These are phyloP conservation scores for Leptoteleia sp. DNA, from an alignment of 1,140 invertebrate species.

Conservation along the genomic window DNA sequence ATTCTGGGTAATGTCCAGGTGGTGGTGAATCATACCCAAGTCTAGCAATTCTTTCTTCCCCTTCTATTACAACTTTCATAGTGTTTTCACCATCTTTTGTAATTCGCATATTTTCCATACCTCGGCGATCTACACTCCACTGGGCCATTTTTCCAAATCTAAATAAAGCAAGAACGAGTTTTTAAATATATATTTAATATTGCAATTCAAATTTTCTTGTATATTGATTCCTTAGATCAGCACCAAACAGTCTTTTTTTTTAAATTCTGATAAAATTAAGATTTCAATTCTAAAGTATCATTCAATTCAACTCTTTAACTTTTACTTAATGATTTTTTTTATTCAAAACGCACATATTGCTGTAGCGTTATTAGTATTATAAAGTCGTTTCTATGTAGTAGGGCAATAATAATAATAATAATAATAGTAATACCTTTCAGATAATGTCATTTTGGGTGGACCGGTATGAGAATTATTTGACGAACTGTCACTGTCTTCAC, in stretches of 20 bases:
- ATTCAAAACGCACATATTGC: no score
- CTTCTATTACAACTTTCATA: conserved; percentile 88
- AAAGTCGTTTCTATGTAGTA: no score
- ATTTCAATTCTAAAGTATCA: no score
- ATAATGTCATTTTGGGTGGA: conserved; percentile 82
- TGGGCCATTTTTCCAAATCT: conserved; percentile 95
- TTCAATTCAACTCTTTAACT: no score
- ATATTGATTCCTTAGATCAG: no score
- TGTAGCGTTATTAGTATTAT: no score
- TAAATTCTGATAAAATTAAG: no score
- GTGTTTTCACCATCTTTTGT: conserved; percentile 87
- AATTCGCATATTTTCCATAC: conserved; percentile 92
- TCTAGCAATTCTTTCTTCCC: conserved; percentile 81
- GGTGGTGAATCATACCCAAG: conserved; percentile 84
- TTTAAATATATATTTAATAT: no score
- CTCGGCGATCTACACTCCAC: conserved; percentile 89
- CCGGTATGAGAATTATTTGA: conserved; percentile 79
- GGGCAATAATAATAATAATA: conserved; percentile 1
- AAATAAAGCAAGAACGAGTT: no score
- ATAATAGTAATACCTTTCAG: conserved; percentile 77
- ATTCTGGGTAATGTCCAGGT: conserved; percentile 89
- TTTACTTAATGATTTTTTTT: no score
- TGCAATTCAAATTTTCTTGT: no score
- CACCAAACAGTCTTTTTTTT: no score
- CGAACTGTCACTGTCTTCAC: conserved; percentile 80